phyloP scores from a whole-genome alignment of 2,797 vertebrate species.

The Siniperca scherzeri region DNA sequence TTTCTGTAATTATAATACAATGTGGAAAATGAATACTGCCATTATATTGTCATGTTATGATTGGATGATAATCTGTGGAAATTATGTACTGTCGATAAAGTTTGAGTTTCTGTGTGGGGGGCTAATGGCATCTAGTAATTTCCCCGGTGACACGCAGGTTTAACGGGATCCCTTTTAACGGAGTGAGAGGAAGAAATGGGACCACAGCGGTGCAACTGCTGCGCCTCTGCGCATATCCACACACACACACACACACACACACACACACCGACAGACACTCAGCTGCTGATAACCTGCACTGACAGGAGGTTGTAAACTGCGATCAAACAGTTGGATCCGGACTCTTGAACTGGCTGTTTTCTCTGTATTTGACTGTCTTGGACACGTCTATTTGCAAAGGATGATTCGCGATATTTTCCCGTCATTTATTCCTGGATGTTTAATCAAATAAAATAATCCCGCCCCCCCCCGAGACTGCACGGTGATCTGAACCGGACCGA shows the following conservation, averaged over 20 bases:
- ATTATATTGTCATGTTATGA: not conserved
- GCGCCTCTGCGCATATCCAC: slow-evolving; percentile 33
- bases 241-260: not conserved
- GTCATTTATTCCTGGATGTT: not conserved
- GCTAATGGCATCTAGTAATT: not conserved
- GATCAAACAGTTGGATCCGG: slow-evolving; percentile 36
- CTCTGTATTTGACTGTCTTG: not conserved
- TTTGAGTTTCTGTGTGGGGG: not conserved
- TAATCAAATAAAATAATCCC: not conserved
- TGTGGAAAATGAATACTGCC: not conserved
- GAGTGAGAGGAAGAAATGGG: slow-evolving; percentile 7
- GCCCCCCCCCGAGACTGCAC: not conserved
- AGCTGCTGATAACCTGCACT: slow-evolving; percentile 51
- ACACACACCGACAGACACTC: not conserved
- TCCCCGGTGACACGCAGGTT: not conserved
- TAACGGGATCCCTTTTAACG: slow-evolving; percentile 1
- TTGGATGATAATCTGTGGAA: not conserved
- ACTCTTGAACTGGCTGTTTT: slow-evolving; percentile 7
- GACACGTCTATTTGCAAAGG: not conserved
- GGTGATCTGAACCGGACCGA: slow-evolving; percentile 20
- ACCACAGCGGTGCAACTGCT: slow-evolving; percentile 28
- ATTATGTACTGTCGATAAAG: not conserved
- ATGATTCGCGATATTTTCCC: not conserved
- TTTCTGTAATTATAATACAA: not conserved
- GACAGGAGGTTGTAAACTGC: slow-evolving; percentile 29